Evolutionary conservation across 2,113 vertebrate genomes (phyloP), one percentile per base, ranked within the genome.

Genomic region (Himantopus leucocephalus): DNA sequence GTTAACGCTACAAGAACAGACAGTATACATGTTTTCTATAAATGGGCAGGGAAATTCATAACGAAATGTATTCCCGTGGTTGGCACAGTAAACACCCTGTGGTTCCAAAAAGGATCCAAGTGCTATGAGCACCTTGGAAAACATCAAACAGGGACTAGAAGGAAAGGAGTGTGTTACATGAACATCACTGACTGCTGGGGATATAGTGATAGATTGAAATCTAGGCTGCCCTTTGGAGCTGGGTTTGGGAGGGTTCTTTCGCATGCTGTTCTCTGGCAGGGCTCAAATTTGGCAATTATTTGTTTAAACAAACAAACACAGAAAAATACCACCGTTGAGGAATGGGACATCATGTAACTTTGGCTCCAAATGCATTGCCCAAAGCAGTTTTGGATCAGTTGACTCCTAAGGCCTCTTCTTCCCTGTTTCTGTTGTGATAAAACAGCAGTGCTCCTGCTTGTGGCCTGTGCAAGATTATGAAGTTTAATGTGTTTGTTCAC

Each of bases 1-100:
- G 81, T 92, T 95, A 95, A 89, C 1, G 4, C 43, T 96, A 74
- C 81, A 93, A 96, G 81, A 97, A 93, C 87, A 96, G 91, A 94
- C 89, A 95, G 45, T 79, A 85, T 80, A 82, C 70, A 47, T 83
- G 63, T 85, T 85, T 88, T 87, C 86, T 95, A 85, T 87, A 92
- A 92, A 93, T 66, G 89, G 84, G 41, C 77, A 96, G 77, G 86
- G 89, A 94, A 94, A 88, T 76, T 96, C 27, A 85, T 88, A 90
- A 95, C 0, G 0, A 94, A 95, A 94, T 27, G 1, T 94, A 82
- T 90, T 93, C 84, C 84, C 1, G 1, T 85, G 81, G 81, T 48
- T 95, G 87, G 91, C 79, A 92, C 71, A 82, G 37, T 90, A 94
- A 96, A 92, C 29, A 74, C 37, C 26, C 21, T 79, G 71, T 95